These are phyloP conservation scores for Sinodicranocentrus sp. DNA, from an alignment of 2,888 invertebrate species.

Conservation along the genomic window DNA sequence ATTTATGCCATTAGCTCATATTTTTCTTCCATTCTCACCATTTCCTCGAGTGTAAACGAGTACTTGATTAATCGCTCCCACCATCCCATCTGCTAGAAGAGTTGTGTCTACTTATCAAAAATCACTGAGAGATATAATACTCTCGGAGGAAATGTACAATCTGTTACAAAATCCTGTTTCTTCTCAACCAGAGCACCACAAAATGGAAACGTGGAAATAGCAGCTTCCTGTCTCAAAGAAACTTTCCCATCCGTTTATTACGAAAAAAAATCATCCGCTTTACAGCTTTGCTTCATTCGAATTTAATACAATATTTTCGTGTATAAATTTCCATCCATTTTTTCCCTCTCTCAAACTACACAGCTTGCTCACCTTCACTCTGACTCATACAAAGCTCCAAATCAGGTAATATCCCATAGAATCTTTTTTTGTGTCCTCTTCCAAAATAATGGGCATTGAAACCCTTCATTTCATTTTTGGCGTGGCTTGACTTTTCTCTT, in stretches of 20 bases:
- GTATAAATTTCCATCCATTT: background rate
- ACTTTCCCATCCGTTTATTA: conserved; percentile 43
- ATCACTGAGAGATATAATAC: conserved; percentile 5
- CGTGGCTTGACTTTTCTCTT: conserved; percentile 19
- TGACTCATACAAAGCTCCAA: no score
- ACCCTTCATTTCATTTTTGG: conserved; percentile 14
- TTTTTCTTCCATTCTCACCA: no score
- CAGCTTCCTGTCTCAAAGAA: conserved; percentile 28
- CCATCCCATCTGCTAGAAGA: background rate
- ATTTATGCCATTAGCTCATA: no score
- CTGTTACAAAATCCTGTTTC: conserved; percentile 45
- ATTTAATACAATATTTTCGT: no score
- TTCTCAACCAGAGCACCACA: background rate
- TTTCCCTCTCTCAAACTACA: conserved; percentile 1
- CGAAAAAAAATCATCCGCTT: no score
- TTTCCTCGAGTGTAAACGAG: background rate
- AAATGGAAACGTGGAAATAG: conserved; percentile 23
- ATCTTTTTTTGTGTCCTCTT: background rate
- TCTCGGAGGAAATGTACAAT: conserved; percentile 38
- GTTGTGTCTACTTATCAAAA: background rate
- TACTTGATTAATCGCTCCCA: conserved; percentile 29
- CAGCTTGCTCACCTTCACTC: no score
- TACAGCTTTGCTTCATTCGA: no score
- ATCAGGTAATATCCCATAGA: no score
- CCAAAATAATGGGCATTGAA: background rate